A percentile compares a stretch with the other conserved stretches of the same genome.
Conservation (phyloP, 2,113 vertebrate species). For the Malaclemys terrapin region DNA sequence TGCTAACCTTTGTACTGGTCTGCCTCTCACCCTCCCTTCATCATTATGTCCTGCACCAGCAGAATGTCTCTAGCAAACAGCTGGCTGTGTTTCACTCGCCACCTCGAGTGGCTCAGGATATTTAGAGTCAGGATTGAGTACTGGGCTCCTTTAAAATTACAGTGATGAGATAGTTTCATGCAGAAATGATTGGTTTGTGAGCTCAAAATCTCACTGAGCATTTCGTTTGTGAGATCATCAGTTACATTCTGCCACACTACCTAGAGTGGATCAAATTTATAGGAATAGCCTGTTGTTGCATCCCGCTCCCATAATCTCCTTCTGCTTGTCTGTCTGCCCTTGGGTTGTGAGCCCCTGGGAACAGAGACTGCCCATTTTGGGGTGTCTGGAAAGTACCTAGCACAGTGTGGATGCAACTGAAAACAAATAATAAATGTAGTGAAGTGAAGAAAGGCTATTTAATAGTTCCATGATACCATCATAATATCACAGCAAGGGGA, state of each 20-base stretch:
- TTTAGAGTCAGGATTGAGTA: background rate
- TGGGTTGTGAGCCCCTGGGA: background rate
- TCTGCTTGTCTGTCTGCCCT: background rate
- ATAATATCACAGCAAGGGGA: background rate
- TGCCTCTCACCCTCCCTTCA: background rate
- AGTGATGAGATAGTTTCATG: accelerated
- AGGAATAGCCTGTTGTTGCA: background rate
- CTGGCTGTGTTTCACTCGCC: background rate
- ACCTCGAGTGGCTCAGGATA: background rate
- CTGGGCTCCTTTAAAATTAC: background rate
- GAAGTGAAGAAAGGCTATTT: background rate
- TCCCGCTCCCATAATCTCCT: background rate
- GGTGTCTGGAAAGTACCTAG: background rate
- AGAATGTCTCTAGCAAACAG: background rate
- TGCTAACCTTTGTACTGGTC: accelerated
- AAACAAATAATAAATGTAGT: background rate
- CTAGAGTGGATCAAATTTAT: background rate
- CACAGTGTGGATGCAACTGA: background rate
- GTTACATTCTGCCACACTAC: background rate
- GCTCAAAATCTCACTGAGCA: background rate
- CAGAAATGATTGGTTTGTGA: background rate
- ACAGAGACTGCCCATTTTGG: background rate
- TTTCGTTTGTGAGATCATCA: background rate
- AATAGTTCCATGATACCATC: background rate
- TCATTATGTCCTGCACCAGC: background rate